Conservation (phyloP, 2,113 vertebrate genomes). For the Oncorhynchus kisutch region DNA sequence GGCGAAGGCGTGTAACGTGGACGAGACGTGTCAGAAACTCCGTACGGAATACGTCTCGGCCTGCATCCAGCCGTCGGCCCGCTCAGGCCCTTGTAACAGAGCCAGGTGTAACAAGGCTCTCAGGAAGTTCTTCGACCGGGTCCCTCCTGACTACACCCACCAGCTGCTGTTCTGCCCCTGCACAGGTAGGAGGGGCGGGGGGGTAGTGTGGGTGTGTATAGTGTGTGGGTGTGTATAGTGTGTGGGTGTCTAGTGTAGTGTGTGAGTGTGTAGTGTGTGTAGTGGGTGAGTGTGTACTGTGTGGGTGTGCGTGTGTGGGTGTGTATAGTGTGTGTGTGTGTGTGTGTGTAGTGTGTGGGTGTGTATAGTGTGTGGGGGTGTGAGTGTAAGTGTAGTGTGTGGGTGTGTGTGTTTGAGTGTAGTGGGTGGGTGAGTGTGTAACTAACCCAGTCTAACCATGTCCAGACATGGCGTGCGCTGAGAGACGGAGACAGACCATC, state of each 20-base stretch:
- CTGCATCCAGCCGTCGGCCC: constrained; percentile 82
- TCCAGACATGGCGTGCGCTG: constrained; percentile 86
- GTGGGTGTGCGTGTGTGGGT: too few relatives aligned
- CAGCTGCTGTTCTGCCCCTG: constrained; percentile 97
- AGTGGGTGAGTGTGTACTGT: too few relatives aligned
- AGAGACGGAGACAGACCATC: constrained; percentile 94
- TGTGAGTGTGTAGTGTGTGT: too few relatives aligned
- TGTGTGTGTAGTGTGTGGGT: too few relatives aligned
- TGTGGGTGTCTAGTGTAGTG: too few relatives aligned
- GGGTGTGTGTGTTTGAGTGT: too few relatives aligned
- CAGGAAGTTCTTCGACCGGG: constrained; percentile 94
- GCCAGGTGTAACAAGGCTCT: constrained; percentile 90
- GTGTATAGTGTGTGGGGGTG: too few relatives aligned
- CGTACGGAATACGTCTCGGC: constrained; percentile 87
- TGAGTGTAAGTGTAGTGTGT: too few relatives aligned
- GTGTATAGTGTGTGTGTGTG: too few relatives aligned
- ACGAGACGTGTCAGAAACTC: constrained; percentile 86
- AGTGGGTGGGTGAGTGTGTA: too few relatives aligned
- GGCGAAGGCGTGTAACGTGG: constrained; percentile 91
- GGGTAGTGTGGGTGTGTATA: background rate
- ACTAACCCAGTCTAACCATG: constrained; percentile 60
- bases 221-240: too few relatives aligned
- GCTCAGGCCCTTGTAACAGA: constrained; percentile 80
- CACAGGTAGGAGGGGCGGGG: constrained; percentile 2
- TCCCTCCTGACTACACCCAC: constrained; percentile 83